Conservation (phyloP, 2,797 vertebrate genomes). For the Dipus sagitta region DNA sequence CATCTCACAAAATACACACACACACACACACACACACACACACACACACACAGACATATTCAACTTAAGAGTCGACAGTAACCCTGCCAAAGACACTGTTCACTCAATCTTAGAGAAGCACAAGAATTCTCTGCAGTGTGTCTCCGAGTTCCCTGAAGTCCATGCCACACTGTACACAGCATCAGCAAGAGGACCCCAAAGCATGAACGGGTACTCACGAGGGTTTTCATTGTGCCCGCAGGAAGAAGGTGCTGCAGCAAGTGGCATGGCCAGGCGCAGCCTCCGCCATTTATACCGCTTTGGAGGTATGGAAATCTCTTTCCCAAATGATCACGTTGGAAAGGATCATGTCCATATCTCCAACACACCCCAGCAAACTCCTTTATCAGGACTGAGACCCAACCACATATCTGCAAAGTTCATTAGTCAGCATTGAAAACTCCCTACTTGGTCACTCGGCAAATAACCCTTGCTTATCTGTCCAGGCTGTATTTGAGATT, state of each 20-base stretch:
- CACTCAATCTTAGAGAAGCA: background rate
- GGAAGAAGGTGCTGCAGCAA: slow-evolving; percentile 71
- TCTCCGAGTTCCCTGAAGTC: background rate
- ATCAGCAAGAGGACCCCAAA: background rate
- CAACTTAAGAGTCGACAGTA: background rate
- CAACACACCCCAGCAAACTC: slow-evolving; percentile 80
- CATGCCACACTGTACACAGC: background rate
- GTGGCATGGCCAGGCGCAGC: background rate
- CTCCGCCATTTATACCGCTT: slow-evolving; percentile 85
- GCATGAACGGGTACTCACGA: slow-evolving; percentile 85
- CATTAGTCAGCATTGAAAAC: slow-evolving; percentile 78
- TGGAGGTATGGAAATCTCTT: slow-evolving; percentile 81
- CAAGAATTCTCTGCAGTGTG: background rate
- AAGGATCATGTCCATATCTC: slow-evolving; percentile 75
- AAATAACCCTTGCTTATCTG: slow-evolving; percentile 81
- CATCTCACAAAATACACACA: background rate
- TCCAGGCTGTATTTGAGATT: background rate
- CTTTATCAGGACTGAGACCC: slow-evolving; percentile 82
- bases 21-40: slow-evolving; percentile 19
- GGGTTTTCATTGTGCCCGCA: slow-evolving; percentile 84
- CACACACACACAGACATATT: slow-evolving; percentile 19
- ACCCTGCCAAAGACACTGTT: background rate
- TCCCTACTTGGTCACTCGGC: slow-evolving; percentile 77
- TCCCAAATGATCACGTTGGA: slow-evolving; percentile 60
- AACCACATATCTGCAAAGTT: slow-evolving; percentile 76